Evolutionary conservation across 2,888 invertebrate genomes (phyloP).

Genomic region (Drosophila tanythrix): DNA sequence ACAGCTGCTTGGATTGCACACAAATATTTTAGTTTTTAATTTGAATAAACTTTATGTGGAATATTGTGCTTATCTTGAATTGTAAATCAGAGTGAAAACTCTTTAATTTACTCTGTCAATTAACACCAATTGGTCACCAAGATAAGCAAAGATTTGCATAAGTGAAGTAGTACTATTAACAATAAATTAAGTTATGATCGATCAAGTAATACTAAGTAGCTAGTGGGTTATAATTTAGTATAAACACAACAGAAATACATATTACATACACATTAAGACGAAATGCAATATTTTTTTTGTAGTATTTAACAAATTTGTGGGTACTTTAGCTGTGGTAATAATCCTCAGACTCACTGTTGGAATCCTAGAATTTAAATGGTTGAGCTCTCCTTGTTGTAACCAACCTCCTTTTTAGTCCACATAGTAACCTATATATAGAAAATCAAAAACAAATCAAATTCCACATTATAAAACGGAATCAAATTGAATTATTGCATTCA

Average conservation of each 20-base stretch:
- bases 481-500: conserved; percentile 2
- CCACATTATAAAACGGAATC: neutral
- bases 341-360: neutral
- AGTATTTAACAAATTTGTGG: neutral
- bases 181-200: conserved; percentile 1
- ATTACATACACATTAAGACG: neutral
- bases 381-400: neutral
- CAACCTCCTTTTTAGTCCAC: neutral
- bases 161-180: neutral
- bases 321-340: neutral
- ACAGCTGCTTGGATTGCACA: conserved; percentile 21
- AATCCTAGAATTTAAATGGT: neutral
- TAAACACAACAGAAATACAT: conserved; percentile 1
- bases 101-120: neutral
- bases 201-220: conserved; percentile 1
- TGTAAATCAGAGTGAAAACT: neutral
- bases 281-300: neutral
- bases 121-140: conserved; percentile 11
- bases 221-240: conserved; percentile 6
- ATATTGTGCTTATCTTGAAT: neutral
- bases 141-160: conserved; percentile 5
- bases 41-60: neutral
- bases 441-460: neutral
- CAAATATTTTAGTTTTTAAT: conserved; percentile 2
- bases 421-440: neutral